Evolutionary conservation across 2,888 invertebrate species (phyloP).

Genomic region (Tortrix viridana): DNA sequence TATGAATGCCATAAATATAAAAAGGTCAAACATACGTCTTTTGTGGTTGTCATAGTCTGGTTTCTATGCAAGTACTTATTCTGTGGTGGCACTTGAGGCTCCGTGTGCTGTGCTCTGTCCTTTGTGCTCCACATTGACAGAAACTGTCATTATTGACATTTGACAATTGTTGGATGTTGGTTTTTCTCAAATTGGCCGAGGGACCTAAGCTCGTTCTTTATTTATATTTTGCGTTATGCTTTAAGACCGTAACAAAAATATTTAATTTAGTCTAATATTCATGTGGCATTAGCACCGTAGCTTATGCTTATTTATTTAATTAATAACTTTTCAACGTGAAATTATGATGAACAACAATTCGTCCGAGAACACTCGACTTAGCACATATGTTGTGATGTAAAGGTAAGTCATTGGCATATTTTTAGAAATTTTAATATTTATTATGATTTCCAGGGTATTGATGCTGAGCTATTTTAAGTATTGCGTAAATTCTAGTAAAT

Average conservation of each 20-base stretch:
- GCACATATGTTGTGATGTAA: constrained; percentile 74
- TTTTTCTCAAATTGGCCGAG: not conserved
- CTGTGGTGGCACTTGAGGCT: too few species aligned
- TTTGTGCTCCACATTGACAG: constrained; percentile 21
- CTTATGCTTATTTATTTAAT: constrained; percentile 42
- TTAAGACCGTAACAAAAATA: not conserved
- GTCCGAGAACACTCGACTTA: constrained; percentile 47
- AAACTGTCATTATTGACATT: constrained; percentile 14
- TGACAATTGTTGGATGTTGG: constrained; percentile 2
- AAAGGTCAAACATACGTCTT: too few species aligned
- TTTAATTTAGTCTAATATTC: constrained; percentile 33
- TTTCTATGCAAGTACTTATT: too few species aligned
- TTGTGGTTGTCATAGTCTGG: too few species aligned
- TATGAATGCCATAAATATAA: too few species aligned
- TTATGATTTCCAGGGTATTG: constrained; percentile 36
- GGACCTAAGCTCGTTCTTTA: not conserved
- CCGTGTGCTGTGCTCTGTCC: too few species aligned
- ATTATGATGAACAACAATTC: constrained; percentile 51
- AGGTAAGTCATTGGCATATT: constrained; percentile 52
- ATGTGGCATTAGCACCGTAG: constrained; percentile 41
- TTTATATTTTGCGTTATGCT: constrained; percentile 1
- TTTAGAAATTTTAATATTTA: constrained; percentile 41
- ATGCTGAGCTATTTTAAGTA: constrained; percentile 6
- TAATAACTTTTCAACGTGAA: constrained; percentile 53
- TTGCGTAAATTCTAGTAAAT: constrained; percentile 28